phyloP scores from a whole-genome alignment of 2,888 invertebrate genomes.

The Melinopterus prodromus region DNA sequence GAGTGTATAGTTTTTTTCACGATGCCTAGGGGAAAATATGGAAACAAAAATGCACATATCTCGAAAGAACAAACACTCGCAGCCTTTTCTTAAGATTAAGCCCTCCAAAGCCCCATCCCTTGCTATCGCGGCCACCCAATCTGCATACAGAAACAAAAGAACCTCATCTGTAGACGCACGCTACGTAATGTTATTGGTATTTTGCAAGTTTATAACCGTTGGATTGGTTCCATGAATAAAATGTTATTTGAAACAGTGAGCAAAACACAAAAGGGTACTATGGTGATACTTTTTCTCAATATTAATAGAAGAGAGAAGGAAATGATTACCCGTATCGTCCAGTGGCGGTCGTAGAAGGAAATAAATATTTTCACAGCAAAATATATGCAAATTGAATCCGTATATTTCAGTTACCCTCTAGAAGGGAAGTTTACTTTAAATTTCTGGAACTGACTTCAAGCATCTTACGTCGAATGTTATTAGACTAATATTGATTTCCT shows the following conservation, averaged over 20 bases:
- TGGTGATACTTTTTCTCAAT: no score
- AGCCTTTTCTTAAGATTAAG: background rate
- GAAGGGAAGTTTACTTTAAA: background rate
- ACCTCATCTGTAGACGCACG: background rate
- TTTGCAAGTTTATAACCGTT: slow-evolving; percentile 4
- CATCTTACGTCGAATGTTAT: background rate
- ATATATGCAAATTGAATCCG: background rate
- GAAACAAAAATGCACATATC: background rate
- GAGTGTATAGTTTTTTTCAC: background rate
- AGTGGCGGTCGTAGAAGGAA: background rate
- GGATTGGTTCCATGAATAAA: background rate
- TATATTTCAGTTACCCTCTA: background rate
- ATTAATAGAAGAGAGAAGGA: no score
- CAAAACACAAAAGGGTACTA: background rate
- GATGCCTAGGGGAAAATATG: background rate
- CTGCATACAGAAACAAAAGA: background rate
- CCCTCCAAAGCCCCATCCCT: background rate
- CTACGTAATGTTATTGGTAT: background rate
- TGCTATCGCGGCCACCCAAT: background rate
- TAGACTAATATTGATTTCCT: background rate
- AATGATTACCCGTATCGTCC: background rate
- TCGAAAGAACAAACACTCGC: background rate
- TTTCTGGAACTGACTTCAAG: background rate
- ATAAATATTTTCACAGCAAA: background rate
- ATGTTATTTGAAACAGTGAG: background rate